phyloP scores from a whole-genome alignment of 2,888 invertebrate genomes.

The Exocentrus adspersus region DNA sequence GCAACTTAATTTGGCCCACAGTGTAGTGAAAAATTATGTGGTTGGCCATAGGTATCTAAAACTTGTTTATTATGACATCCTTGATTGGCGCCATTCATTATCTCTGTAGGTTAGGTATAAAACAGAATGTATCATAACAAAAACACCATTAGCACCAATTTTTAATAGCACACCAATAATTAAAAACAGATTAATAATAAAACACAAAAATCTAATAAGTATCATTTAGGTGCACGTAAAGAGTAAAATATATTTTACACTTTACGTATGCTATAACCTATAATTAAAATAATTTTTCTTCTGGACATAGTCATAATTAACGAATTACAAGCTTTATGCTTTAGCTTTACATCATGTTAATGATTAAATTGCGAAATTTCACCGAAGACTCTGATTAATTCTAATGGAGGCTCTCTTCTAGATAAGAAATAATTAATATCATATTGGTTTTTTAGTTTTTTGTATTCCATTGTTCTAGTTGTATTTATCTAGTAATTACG shows the following conservation, averaged over 20 bases:
- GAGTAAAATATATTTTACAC: not conserved
- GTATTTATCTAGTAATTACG: not conserved
- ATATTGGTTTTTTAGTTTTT: slow-evolving; percentile 6
- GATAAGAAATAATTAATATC: slow-evolving; percentile 9
- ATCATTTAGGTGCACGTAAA: not conserved
- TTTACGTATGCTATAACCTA: not conserved
- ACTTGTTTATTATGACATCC: no score
- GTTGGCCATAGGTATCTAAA: no score
- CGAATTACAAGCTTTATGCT: not conserved
- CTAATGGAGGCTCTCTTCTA: not conserved
- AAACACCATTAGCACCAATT: not conserved
- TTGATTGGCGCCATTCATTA: no score
- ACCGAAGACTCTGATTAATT: slow-evolving; percentile 6
- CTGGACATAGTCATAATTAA: not conserved
- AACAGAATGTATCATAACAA: no score
- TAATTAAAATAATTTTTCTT: slow-evolving; percentile 1
- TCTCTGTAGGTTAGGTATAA: no score
- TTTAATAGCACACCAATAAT: not conserved
- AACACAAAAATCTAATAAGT: not conserved
- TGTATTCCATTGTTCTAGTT: not conserved
- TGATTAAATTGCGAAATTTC: not conserved
- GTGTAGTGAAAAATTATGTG: no score
- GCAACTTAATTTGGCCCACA: no score
- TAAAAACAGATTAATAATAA: not conserved
- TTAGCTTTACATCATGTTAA: not conserved